phyloP scores from a whole-genome alignment of 1,140 invertebrate species.

The Maconellicoccus hirsutus region DNA sequence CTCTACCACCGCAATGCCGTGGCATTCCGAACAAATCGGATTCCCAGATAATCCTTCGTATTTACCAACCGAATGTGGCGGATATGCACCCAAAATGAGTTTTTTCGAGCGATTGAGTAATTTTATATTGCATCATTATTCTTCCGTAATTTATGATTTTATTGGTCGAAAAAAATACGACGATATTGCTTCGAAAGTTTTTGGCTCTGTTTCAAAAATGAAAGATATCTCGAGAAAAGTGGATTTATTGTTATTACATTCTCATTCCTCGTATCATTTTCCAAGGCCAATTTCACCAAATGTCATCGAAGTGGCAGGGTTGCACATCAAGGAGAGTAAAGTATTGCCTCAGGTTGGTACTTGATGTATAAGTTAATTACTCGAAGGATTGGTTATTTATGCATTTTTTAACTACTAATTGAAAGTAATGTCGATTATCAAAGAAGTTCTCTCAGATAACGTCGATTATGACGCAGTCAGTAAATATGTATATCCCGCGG shows the following conservation, averaged over 20 bases:
- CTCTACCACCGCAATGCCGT: constrained; percentile 45
- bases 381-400: too few relatives aligned
- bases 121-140: constrained; percentile 11
- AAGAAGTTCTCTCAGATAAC: too few relatives aligned
- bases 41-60: constrained; percentile 26
- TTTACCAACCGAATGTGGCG: background rate
- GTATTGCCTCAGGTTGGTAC: background rate
- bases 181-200: background rate
- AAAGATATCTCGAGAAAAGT: constrained; percentile 29
- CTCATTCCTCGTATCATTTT: constrained; percentile 42
- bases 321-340: constrained; percentile 36
- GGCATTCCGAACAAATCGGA: constrained; percentile 38
- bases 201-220: constrained; percentile 38
- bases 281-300: constrained; percentile 38
- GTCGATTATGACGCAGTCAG: too few relatives aligned
- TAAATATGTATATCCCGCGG: too few relatives aligned
- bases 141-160: too few relatives aligned
- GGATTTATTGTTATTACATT: constrained; percentile 42
- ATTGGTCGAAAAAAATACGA: constrained; percentile 29
- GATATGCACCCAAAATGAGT: background rate
- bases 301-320: constrained; percentile 46
- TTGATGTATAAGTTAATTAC: too few relatives aligned
- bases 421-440: too few relatives aligned
- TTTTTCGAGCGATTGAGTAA: constrained; percentile 27
- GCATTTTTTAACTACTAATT: too few relatives aligned